Conservation (phyloP, 2,888 invertebrate genomes). For the Cryptocephalus primarius region DNA sequence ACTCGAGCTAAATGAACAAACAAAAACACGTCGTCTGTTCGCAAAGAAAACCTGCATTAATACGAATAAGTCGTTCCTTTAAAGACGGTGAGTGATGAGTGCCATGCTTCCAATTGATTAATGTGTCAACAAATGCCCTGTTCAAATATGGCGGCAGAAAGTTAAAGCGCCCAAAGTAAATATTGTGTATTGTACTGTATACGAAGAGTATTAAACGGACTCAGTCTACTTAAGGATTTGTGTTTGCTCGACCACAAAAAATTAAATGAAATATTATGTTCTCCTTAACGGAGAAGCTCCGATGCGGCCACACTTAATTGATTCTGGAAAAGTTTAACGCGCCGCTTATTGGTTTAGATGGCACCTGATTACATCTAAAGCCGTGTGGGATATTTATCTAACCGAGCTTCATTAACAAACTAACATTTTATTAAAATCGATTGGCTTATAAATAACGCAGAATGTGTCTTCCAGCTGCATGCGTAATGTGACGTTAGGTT, state of each 20-base stretch:
- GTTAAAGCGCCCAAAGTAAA: conserved; percentile 28
- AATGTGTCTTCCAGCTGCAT: no score
- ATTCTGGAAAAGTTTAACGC: conserved; percentile 5
- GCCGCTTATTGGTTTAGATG: no score
- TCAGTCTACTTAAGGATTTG: conserved; percentile 24
- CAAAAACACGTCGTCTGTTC: no score
- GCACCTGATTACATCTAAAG: no score
- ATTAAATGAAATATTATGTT: conserved; percentile 29
- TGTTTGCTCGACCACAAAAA: conserved; percentile 26
- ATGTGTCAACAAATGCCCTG: conserved; percentile 24
- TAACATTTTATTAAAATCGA: no score
- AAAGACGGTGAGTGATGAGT: conserved; percentile 8
- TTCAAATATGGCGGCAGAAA: conserved; percentile 29
- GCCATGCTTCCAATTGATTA: conserved; percentile 26
- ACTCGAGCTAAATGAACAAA: no score
- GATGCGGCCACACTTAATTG: conserved; percentile 8
- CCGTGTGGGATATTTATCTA: no score
- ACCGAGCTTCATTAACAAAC: no score
- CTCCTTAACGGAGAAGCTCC: conserved; percentile 6
- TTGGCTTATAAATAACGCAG: no score
- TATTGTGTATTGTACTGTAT: conserved; percentile 21
- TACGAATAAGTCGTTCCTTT: no score
- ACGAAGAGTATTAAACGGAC: conserved; percentile 29
- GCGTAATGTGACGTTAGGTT: no score
- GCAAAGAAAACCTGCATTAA: no score